phyloP scores from a whole-genome alignment of 2,113 vertebrate genomes.

The Ovis canadensis region DNA sequence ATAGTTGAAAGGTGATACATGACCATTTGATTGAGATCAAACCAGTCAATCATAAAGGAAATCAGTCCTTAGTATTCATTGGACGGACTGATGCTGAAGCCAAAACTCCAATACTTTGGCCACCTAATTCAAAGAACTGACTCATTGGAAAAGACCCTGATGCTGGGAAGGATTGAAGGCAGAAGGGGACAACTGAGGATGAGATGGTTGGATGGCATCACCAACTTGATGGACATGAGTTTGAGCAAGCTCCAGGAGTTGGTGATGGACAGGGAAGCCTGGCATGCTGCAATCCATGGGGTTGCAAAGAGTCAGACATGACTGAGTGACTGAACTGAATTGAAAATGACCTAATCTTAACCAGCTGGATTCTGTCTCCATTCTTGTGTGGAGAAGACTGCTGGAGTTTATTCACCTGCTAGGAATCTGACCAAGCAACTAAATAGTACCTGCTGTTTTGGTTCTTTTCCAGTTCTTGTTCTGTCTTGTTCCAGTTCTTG shows the following conservation, averaged over 20 bases:
- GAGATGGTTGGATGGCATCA: neutral
- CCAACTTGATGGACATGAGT: neutral
- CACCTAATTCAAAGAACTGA: neutral
- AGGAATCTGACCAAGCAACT: neutral
- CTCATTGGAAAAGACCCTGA: neutral
- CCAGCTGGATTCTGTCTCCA: neutral
- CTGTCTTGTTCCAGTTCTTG: neutral
- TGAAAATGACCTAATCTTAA: neutral
- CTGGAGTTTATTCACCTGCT: neutral
- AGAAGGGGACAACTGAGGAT: neutral
- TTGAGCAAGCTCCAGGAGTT: neutral
- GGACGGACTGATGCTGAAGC: neutral
- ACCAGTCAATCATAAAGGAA: neutral
- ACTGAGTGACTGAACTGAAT: neutral
- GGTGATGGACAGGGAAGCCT: neutral
- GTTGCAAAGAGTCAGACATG: neutral
- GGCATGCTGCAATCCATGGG: neutral
- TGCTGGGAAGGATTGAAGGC: neutral
- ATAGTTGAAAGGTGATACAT: neutral
- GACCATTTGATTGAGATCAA: neutral
- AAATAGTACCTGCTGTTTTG: neutral
- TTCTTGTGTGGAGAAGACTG: neutral
- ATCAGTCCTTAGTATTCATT: neutral
- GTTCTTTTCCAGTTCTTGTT: neutral
- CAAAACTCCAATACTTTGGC: neutral